Evolutionary conservation across 2,113 vertebrate species (phyloP), one percentile per base, ranked within the genome.

Genomic region (Desmodus rotundus): DNA sequence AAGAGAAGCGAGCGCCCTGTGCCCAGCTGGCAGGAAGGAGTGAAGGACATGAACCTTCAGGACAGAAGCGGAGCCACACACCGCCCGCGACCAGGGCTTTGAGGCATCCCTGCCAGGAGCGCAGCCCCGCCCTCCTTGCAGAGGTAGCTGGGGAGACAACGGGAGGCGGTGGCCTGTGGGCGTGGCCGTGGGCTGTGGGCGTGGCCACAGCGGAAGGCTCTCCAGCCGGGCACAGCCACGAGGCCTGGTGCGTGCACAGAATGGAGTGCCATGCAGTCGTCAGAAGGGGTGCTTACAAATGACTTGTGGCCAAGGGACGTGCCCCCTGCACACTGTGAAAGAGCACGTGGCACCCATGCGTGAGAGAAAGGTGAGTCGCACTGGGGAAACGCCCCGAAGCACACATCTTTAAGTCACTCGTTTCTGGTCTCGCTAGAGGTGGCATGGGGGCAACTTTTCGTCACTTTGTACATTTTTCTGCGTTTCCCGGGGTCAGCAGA

Each of bases 261-360:
- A 19, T 33, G 28, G 16, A 47, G 4, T 12, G 33, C 17, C 31
- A 20, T 0, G 24, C 41, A 4, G 54, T 52, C 78, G 16, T 72
- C 41, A 7, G 58, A 54, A 38, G 54, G 0, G 6, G 54, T 22
- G 61, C 43, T 38, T 56, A 26, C 31, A 58, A 45, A 38, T 47
- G 22, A 54, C 1, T 0, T 41, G 11, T 2, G 36, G 58, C 54
- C 26, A 83, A 41, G 63, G 73, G 65, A 50, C 26, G 5, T 5
- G 65, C 50, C 63, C 24, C 38, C 52, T 24, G 0, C 19, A 2
- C 2, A 1, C 26, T 1, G 2, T 1, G 9, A 5, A 31, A 4
- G 13, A 50, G 31, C n/a, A 31, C 15, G 41, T 24, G 7, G 0
- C 38, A 45, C 4, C 20, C 41, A 4, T 0, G 24, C 5, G 0